Percentiles rank a stretch among this genome's conserved stretches.
These are phyloP conservation scores for Malurus cyaneus DNA, from an alignment of 2,113 vertebrate species.

Conservation along the genomic window DNA sequence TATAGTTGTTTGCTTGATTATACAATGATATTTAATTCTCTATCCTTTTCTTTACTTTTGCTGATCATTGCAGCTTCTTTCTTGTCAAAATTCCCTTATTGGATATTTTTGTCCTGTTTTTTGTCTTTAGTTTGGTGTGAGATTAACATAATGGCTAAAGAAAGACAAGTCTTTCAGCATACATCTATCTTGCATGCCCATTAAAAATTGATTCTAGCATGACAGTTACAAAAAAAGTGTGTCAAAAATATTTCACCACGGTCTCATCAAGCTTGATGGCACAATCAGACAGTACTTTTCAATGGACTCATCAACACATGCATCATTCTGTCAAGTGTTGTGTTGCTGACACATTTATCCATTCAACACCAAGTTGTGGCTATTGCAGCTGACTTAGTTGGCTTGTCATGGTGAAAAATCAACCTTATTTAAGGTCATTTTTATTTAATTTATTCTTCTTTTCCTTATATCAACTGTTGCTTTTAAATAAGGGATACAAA, in stretches of 20 bases:
- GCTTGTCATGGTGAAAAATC: not conserved
- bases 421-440: not conserved
- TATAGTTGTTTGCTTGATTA: slow-evolving; percentile 6
- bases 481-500: not conserved
- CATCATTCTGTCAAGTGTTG: not conserved
- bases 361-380: not conserved
- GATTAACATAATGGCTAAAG: not conserved
- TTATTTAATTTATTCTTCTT: not conserved
- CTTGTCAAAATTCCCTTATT: not conserved
- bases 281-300: not conserved
- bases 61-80: not conserved
- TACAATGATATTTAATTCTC: not conserved
- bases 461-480: not conserved
- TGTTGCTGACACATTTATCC: not conserved
- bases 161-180: not conserved
- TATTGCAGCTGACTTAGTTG: not conserved
- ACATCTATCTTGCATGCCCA: not conserved
- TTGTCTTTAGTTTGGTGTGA: not conserved
- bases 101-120: not conserved
- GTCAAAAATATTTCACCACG: not conserved
- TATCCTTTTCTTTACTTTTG: not conserved
- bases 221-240: not conserved
- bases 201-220: not conserved
- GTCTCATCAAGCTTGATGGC: not conserved
- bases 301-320: not conserved